Conservation (phyloP, 1,140 invertebrate species). For the Drepana arcuata region DNA sequence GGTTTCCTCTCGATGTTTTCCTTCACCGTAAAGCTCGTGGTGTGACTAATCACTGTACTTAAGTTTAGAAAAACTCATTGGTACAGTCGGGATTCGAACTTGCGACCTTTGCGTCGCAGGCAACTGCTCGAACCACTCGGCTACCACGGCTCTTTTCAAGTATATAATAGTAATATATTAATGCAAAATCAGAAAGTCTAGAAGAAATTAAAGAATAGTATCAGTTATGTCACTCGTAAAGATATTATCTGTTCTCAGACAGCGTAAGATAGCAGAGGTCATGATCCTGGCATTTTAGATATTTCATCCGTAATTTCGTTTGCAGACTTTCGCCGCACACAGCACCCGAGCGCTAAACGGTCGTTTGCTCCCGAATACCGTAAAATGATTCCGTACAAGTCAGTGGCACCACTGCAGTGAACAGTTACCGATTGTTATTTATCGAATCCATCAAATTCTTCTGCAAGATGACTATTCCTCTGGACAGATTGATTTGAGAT, state of each 20-base stretch:
- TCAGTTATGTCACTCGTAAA: slow-evolving; percentile 10
- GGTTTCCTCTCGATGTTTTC: too few species aligned
- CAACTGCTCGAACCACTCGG: too few species aligned
- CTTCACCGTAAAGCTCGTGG: too few species aligned
- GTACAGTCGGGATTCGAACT: too few species aligned
- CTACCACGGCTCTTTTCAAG: too few species aligned
- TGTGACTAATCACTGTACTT: too few species aligned
- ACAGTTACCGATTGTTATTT: slow-evolving; percentile 60
- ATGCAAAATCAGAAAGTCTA: too few species aligned
- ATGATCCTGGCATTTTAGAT: slow-evolving; percentile 18
- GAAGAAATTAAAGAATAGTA: too few species aligned
- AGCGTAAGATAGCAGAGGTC: slow-evolving; percentile 21
- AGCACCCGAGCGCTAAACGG: not conserved
- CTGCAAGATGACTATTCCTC: slow-evolving; percentile 56
- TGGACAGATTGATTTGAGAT: slow-evolving; percentile 52
- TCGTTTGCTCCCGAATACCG: slow-evolving; percentile 21
- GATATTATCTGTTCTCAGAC: slow-evolving; percentile 19
- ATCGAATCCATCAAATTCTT: slow-evolving; percentile 48
- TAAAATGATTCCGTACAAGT: slow-evolving; percentile 22
- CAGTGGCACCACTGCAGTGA: slow-evolving; percentile 25
- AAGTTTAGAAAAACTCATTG: too few species aligned
- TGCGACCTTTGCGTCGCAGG: too few species aligned
- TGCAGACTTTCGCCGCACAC: not conserved
- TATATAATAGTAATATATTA: too few species aligned
- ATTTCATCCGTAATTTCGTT: slow-evolving; percentile 12